These are phyloP conservation scores for Campoplex capitator DNA, from an alignment of 2,888 invertebrate genomes.

Conservation along the genomic window DNA sequence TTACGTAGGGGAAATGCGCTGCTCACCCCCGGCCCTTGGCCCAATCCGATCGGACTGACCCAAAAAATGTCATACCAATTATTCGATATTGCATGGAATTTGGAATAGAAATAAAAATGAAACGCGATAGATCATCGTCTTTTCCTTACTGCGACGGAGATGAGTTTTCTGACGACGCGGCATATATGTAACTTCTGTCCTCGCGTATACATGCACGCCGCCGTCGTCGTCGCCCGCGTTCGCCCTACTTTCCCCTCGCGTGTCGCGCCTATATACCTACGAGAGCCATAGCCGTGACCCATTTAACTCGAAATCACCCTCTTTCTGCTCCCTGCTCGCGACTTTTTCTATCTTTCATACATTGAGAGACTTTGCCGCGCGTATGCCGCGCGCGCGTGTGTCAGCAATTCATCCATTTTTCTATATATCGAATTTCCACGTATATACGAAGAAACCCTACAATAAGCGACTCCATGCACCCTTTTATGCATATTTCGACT, in stretches of 20 bases:
- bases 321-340: conserved; percentile 28
- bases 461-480: no score
- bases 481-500: no score
- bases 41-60: no score
- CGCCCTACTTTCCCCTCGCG: conserved; percentile 59
- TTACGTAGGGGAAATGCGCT: no score
- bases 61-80: neutral
- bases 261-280: conserved; percentile 48
- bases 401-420: conserved; percentile 32
- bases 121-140: neutral
- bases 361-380: neutral
- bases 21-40: no score
- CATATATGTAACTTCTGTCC: neutral
- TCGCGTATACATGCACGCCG: neutral
- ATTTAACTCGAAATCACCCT: conserved; percentile 69
- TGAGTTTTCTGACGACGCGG: neutral
- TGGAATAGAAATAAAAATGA: conserved; percentile 6
- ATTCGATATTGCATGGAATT: neutral
- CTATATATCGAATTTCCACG: no score
- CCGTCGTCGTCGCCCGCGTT: conserved; percentile 11
- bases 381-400: no score
- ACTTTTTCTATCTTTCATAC: conserved; percentile 6
- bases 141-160: no score
- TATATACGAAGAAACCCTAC: no score
- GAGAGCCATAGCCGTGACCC: conserved; percentile 74